Conservation (phyloP, 2,888 invertebrate genomes). For the Saturnia pavonia region DNA sequence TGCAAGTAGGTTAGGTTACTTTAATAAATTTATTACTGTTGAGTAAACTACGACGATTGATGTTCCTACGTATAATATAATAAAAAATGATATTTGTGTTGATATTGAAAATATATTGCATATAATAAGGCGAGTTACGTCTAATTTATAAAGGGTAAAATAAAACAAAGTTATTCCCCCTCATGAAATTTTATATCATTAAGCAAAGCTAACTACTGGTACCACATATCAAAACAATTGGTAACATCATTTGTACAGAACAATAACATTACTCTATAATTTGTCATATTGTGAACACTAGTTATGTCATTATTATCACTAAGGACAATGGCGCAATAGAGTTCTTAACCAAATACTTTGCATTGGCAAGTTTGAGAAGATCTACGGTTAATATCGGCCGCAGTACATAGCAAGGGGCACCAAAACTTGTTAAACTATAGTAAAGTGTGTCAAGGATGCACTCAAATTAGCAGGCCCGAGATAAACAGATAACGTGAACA, state of each 20-base stretch:
- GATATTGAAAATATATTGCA: too few relatives aligned
- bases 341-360: conserved; percentile 37
- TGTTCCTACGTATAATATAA: too few relatives aligned
- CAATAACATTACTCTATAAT: not conserved
- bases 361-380: conserved; percentile 25
- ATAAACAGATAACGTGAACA: conserved; percentile 51
- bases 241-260: not conserved
- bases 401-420: conserved; percentile 19
- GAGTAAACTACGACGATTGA: too few relatives aligned
- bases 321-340: conserved; percentile 48
- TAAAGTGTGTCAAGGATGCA: conserved; percentile 69
- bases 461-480: conserved; percentile 42
- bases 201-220: not conserved
- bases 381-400: not conserved
- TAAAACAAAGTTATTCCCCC: not conserved
- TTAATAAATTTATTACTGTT: too few relatives aligned
- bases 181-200: not conserved
- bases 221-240: not conserved
- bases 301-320: conserved; percentile 60
- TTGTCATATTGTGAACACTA: conserved; percentile 14
- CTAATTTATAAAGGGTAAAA: not conserved
- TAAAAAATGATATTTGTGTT: too few relatives aligned
- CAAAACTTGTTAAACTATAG: conserved; percentile 19
- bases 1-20: not conserved
- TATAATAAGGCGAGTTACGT: too few relatives aligned